phyloP scores from a whole-genome alignment of 2,888 invertebrate genomes.

The Tuberolachnus salignus region DNA sequence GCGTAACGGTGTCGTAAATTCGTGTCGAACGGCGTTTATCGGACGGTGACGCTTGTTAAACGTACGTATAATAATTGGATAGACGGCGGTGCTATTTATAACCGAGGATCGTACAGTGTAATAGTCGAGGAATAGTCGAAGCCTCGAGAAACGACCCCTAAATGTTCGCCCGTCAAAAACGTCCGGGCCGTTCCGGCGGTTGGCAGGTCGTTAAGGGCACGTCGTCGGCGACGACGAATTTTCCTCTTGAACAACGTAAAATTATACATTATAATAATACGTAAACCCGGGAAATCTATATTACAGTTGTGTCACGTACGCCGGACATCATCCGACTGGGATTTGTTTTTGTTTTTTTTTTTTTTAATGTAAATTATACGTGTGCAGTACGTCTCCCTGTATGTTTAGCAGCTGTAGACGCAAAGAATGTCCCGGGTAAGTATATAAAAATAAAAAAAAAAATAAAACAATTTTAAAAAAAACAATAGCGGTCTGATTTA shows the following conservation, averaged over 20 bases:
- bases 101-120: not conserved
- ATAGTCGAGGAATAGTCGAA: not conserved
- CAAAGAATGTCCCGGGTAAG: conserved; percentile 9
- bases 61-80: conserved; percentile 54
- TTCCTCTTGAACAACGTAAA: conserved; percentile 6
- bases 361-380: conserved; percentile 13
- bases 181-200: not conserved
- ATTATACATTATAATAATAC: conserved; percentile 5
- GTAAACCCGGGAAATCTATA: conserved; percentile 12
- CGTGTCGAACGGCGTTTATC: conserved; percentile 29
- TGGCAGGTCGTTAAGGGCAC: conserved; percentile 45
- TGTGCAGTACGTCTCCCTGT: not conserved
- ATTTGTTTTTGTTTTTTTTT: conserved; percentile 33
- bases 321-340: conserved; percentile 28
- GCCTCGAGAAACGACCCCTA: conserved; percentile 15
- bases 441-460: no score
- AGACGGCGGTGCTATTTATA: not conserved
- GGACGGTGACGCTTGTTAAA: conserved; percentile 46
- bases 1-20: no score
- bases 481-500: conserved; percentile 38
- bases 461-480: no score
- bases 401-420: not conserved
- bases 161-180: conserved; percentile 33
- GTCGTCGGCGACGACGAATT: conserved; percentile 41
- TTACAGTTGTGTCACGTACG: conserved; percentile 42